These are phyloP conservation scores for Tenthredo scrophulariae DNA, from an alignment of 2,888 invertebrate species.

Conservation along the genomic window DNA sequence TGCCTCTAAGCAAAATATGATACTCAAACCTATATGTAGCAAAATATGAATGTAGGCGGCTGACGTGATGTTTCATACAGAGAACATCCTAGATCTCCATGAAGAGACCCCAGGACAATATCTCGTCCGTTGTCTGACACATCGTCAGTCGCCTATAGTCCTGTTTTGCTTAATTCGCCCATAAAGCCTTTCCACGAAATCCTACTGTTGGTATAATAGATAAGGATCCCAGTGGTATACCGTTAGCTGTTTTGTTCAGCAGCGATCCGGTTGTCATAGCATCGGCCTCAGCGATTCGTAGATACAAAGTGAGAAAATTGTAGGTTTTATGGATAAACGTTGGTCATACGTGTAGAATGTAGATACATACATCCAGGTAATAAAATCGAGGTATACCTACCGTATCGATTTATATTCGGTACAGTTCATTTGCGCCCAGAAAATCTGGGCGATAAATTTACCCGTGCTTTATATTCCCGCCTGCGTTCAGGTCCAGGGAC, in stretches of 20 bases:
- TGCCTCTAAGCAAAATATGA: too few species aligned
- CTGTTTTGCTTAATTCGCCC: slow-evolving; percentile 4
- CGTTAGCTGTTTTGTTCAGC: neutral
- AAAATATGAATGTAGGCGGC: neutral
- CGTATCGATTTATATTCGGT: neutral
- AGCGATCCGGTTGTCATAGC: neutral
- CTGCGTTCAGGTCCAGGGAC: neutral
- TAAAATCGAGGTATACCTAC: neutral
- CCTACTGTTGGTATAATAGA: neutral
- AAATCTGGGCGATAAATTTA: neutral
- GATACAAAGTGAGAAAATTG: neutral
- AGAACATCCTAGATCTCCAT: neutral
- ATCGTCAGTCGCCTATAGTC: neutral
- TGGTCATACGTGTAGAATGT: neutral
- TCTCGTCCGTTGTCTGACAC: slow-evolving; percentile 4
- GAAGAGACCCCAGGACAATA: slow-evolving; percentile 4
- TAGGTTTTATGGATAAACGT: neutral
- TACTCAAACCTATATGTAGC: neutral
- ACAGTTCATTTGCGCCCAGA: neutral
- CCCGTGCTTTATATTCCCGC: neutral
- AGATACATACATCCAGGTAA: neutral
- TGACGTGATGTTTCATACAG: neutral
- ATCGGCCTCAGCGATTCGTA: neutral
- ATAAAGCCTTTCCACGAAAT: neutral
- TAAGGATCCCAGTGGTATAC: neutral